These are phyloP conservation scores for Orgyia antiqua DNA, from an alignment of 2,888 invertebrate species.

Conservation along the genomic window DNA sequence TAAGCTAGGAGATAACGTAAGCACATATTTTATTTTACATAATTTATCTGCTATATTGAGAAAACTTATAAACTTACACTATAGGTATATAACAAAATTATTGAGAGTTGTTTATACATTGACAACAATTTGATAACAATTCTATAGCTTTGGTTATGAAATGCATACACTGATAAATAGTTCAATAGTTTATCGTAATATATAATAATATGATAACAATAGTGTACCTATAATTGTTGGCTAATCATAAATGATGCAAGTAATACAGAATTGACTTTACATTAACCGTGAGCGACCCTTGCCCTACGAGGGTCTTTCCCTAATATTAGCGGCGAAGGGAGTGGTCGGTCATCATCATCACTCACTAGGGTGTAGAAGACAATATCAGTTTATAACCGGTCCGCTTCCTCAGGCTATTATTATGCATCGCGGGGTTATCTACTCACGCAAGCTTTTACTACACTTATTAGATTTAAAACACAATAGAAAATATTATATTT, in stretches of 20 bases:
- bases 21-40: constrained; percentile 1
- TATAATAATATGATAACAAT: constrained; percentile 11
- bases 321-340: constrained; percentile 50
- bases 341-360: constrained; percentile 58
- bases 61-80: neutral
- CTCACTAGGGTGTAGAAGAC: constrained; percentile 45
- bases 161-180: constrained; percentile 38
- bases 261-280: constrained; percentile 33
- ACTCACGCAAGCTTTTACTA: constrained; percentile 26
- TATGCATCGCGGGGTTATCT: constrained; percentile 18
- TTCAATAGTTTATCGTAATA: constrained; percentile 47
- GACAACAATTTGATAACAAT: neutral
- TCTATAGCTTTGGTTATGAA: constrained; percentile 24
- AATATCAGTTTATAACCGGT: constrained; percentile 46
- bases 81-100: neutral
- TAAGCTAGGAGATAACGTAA: no score
- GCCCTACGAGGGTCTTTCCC: constrained; percentile 51
- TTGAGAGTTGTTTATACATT: neutral
- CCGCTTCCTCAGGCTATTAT: constrained; percentile 35
- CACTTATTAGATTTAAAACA: constrained; percentile 7
- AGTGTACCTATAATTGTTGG: constrained; percentile 12
- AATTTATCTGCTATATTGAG: neutral
- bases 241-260: constrained; percentile 16
- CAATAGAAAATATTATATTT: no score
- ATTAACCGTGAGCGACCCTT: constrained; percentile 42